Percentiles rank a stretch among this genome's conserved stretches.
Conservation (phyloP, 92 coral and sea anemone species). For the Epizoanthus ramosus region DNA sequence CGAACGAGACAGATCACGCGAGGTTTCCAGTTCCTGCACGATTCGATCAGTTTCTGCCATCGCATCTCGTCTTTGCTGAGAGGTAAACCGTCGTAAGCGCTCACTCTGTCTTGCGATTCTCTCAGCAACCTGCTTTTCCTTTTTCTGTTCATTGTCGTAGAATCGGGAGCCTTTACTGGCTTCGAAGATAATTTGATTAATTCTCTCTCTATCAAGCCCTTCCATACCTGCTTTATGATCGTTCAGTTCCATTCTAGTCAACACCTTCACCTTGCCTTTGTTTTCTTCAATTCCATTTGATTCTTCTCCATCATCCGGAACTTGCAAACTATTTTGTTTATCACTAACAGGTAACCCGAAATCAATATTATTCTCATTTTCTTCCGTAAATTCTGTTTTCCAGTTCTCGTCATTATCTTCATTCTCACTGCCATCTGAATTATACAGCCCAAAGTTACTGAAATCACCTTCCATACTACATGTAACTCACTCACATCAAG, state of each 20-base stretch:
- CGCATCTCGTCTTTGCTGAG: constrained; percentile 75
- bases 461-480: constrained; percentile 1
- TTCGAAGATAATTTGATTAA: constrained; percentile 91
- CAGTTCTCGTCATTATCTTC: constrained; percentile 38
- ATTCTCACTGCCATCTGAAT: constrained; percentile 4
- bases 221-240: constrained; percentile 99
- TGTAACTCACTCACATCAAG: not conserved
- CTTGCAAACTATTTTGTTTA: not conserved
- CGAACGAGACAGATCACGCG: constrained; percentile 88
- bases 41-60: constrained; percentile 63
- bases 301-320: not conserved
- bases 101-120: constrained; percentile 67
- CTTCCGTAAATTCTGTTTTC: constrained; percentile 13
- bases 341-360: no score
- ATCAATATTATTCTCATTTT: not conserved
- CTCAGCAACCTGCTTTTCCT: constrained; percentile 87
- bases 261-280: constrained; percentile 43
- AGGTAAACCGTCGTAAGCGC: constrained; percentile 58
- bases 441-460: not conserved
- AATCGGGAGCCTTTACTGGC: constrained; percentile 96
- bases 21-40: constrained; percentile 77
- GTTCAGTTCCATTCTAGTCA: constrained; percentile 92
- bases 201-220: constrained; percentile 87
- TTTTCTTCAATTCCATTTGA: not conserved
- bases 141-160: constrained; percentile 88